A percentile compares a stretch with the other conserved stretches of the same genome.
phyloP scores from a whole-genome alignment of 2,888 invertebrate species.

The Chrysotoxum bicinctum region DNA sequence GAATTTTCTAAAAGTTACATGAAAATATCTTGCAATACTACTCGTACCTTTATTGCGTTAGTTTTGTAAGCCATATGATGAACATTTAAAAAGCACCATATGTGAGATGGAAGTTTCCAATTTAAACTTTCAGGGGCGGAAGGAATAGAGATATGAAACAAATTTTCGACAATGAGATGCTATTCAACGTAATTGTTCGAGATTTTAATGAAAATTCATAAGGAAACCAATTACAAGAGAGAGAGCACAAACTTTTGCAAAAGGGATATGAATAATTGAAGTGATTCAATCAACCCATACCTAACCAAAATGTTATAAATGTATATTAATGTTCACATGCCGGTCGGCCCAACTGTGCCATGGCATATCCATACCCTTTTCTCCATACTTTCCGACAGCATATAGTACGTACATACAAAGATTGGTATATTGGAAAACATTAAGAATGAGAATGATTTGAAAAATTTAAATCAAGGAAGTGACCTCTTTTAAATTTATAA shows the following conservation, averaged over 20 bases:
- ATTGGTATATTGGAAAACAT: too few species aligned
- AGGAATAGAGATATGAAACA: background rate
- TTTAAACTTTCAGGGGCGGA: conserved; percentile 36
- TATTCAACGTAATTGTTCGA: conserved; percentile 52
- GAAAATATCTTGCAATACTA: conserved; percentile 2
- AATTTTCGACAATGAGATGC: conserved; percentile 33
- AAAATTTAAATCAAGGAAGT: too few species aligned
- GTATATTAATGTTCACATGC: background rate
- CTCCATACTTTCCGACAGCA: too few species aligned
- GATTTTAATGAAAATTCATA: conserved; percentile 43
- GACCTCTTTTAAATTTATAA: too few species aligned
- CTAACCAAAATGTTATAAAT: background rate
- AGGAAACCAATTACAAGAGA: conserved; percentile 6
- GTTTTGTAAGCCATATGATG: conserved; percentile 37
- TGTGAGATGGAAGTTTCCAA: conserved; percentile 60
- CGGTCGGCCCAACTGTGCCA: too few species aligned
- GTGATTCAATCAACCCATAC: background rate
- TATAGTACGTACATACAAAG: too few species aligned
- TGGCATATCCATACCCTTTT: too few species aligned
- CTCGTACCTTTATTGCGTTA: conserved; percentile 19
- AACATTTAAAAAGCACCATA: conserved; percentile 27
- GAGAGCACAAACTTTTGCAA: background rate
- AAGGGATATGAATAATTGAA: conserved; percentile 40
- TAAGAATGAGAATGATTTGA: too few species aligned
- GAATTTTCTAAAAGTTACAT: background rate